Conservation (phyloP, 2,797 vertebrate species). For the Bradypodion ventrale region DNA sequence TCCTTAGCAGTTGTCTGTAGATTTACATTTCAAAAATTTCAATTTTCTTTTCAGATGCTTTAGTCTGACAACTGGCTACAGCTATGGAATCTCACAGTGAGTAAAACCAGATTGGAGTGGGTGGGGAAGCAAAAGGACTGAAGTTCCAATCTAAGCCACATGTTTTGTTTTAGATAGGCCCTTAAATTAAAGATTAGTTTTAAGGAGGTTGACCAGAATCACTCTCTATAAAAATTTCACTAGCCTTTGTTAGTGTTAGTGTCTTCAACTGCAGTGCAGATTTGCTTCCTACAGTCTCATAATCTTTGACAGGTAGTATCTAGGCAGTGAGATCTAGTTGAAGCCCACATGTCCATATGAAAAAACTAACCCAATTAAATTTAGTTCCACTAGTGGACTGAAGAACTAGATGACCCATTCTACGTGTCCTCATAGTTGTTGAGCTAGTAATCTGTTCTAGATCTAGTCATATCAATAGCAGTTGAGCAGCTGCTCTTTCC, state of each 20-base stretch:
- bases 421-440: background rate
- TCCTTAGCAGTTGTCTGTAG: no score
- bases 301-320: background rate
- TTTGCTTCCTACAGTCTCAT: background rate
- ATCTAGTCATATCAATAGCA: background rate
- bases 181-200: background rate
- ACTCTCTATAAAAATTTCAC: background rate
- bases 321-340: background rate
- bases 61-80: no score
- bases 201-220: background rate
- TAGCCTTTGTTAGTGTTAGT: background rate
- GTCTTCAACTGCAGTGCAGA: background rate
- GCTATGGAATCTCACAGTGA: no score
- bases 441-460: background rate
- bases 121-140: no score
- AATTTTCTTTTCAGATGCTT: no score
- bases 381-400: background rate
- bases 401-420: background rate
- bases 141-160: background rate
- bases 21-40: no score
- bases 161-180: no score
- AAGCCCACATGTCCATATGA: background rate
- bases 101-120: no score
- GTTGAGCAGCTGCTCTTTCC: background rate
- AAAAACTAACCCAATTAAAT: background rate